Evolutionary conservation across 2,113 vertebrate species (phyloP).

Genomic region (Scatophagus argus): DNA sequence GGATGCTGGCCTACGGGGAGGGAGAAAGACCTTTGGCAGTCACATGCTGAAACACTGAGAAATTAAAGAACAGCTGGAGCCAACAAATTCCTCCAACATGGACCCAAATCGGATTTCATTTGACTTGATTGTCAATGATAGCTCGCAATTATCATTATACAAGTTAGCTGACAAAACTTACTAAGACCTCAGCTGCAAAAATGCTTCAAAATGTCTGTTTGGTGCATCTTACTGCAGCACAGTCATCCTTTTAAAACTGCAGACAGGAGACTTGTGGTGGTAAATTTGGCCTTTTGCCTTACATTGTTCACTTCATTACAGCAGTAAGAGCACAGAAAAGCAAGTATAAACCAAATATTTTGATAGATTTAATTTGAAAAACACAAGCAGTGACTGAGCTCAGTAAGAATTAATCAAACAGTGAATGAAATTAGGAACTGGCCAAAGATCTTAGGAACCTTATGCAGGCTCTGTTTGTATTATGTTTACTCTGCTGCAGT

Average conservation of each 20-base stretch:
- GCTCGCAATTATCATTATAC: background rate
- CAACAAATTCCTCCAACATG: background rate
- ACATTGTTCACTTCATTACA: background rate
- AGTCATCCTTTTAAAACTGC: background rate
- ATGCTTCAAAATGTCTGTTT: background rate
- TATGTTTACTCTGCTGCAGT: slow-evolving; percentile 1
- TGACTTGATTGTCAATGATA: background rate
- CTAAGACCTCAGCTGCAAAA: background rate
- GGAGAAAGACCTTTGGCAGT: background rate
- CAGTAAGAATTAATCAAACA: slow-evolving; percentile 18
- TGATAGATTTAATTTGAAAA: slow-evolving; percentile 15
- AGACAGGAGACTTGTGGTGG: background rate
- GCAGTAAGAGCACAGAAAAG: background rate
- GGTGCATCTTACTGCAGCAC: background rate
- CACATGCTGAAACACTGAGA: background rate
- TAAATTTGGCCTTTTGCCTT: background rate
- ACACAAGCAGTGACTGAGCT: background rate
- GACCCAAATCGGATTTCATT: background rate
- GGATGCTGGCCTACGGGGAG: background rate
- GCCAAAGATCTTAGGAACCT: background rate
- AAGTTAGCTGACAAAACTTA: background rate
- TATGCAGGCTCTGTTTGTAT: background rate
- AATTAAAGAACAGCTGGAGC: background rate
- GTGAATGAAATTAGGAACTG: slow-evolving; percentile 6
- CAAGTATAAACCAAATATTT: background rate